Evolutionary conservation across 2,797 vertebrate genomes (phyloP).

Genomic region (Neomorphus geoffroyi): DNA sequence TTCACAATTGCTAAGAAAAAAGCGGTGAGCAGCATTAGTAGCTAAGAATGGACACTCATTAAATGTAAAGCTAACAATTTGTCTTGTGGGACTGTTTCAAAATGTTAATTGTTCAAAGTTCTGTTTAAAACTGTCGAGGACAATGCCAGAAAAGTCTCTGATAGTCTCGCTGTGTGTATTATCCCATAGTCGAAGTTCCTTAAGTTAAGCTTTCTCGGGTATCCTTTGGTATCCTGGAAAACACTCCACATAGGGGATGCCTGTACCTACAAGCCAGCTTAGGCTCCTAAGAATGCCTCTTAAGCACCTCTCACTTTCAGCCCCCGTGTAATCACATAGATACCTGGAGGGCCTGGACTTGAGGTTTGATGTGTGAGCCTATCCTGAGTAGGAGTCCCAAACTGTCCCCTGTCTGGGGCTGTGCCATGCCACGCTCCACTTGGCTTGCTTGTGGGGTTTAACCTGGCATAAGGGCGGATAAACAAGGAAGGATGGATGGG

Average conservation of each 20-base stretch:
- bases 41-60: not conserved
- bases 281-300: not conserved
- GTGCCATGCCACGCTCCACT: accelerated
- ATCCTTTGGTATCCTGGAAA: not conserved
- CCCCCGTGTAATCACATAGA: not conserved
- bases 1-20: not conserved
- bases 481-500: not conserved
- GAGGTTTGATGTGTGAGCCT: not conserved
- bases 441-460: not conserved
- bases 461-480: accelerated
- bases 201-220: not conserved
- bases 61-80: not conserved
- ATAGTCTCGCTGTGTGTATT: not conserved
- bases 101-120: not conserved
- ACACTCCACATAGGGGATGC: not conserved
- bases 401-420: accelerated
- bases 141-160: not conserved
- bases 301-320: not conserved
- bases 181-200: not conserved
- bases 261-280: not conserved
- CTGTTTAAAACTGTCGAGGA: not conserved
- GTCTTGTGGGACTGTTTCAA: not conserved
- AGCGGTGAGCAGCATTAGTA: not conserved
- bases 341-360: accelerated
- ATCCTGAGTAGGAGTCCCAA: not conserved